Percentiles rank a stretch among this genome's conserved stretches.
Conservation (phyloP, 2,888 invertebrate genomes). For the Cordylochernes scorpioides region DNA sequence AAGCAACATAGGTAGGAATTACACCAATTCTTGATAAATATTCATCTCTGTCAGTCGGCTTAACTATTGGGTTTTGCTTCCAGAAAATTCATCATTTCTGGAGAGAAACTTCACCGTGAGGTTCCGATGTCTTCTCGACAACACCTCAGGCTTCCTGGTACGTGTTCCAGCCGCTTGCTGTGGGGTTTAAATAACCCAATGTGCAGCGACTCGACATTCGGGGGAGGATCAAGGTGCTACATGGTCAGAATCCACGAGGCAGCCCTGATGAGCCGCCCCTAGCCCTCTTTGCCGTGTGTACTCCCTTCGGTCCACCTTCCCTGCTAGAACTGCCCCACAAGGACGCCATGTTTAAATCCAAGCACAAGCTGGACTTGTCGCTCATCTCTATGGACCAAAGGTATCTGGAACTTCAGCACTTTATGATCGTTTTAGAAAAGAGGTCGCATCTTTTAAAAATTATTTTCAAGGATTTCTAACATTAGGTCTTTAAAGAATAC, state of each 20-base stretch:
- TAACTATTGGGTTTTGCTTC: too few species aligned
- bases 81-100: slow-evolving; percentile 56
- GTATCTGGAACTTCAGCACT: slow-evolving; percentile 1
- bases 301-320: slow-evolving; percentile 96
- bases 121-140: slow-evolving; percentile 92
- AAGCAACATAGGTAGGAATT: too few species aligned
- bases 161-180: slow-evolving; percentile 21
- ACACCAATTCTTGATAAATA: too few species aligned
- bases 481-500: not conserved
- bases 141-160: slow-evolving; percentile 96
- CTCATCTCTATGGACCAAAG: slow-evolving; percentile 87
- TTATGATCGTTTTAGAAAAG: too few species aligned
- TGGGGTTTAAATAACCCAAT: slow-evolving; percentile 2
- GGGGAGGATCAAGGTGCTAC: slow-evolving; percentile 78
- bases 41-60: too few species aligned
- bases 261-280: slow-evolving; percentile 68
- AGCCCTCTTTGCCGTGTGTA: slow-evolving; percentile 87
- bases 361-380: slow-evolving; percentile 88
- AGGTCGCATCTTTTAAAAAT: not conserved
- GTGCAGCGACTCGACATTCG: slow-evolving; percentile 83
- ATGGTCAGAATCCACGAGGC: slow-evolving; percentile 83
- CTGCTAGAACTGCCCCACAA: slow-evolving; percentile 86
- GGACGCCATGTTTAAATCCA: slow-evolving; percentile 98
- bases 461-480: not conserved
- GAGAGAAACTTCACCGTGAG: slow-evolving; percentile 94